Conservation (phyloP, 2,888 invertebrate genomes). For the Frankliniella fusca region DNA sequence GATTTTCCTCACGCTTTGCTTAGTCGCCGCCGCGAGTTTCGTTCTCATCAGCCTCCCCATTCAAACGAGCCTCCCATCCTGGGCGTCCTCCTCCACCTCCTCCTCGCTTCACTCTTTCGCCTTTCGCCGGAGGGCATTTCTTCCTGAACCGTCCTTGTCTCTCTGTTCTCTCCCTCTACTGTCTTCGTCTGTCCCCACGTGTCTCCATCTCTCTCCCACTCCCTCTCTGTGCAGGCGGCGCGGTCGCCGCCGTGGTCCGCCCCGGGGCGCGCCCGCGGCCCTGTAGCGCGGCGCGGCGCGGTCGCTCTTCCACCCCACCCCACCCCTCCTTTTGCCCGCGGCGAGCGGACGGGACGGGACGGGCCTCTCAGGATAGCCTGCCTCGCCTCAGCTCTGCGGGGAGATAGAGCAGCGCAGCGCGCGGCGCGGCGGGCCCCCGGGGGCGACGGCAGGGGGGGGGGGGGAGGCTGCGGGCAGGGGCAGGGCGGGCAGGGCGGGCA, state of each 20-base stretch:
- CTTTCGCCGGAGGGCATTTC: conserved; percentile 2
- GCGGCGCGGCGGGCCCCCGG: background rate
- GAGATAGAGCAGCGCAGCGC: background rate
- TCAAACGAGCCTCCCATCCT: too few relatives aligned
- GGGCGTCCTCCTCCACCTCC: too few relatives aligned
- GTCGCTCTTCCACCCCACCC: background rate
- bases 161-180: background rate
- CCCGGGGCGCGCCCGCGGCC: background rate
- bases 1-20: background rate
- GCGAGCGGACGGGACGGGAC: background rate
- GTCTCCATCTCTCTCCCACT: background rate
- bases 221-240: conserved; percentile 7
- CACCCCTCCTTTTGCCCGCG: background rate
- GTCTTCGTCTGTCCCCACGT: background rate
- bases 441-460: background rate
- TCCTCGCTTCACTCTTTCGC: background rate
- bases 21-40: background rate
- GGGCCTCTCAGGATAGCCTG: background rate
- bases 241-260: background rate
- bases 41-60: background rate
- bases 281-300: conserved; percentile 3
- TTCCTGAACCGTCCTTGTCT: background rate
- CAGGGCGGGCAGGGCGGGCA: background rate
- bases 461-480: background rate
- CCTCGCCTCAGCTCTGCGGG: background rate